Evolutionary conservation across 2,113 vertebrate species (phyloP), one percentile per base, ranked within the genome.

Genomic region (Edolisoma coerulescens): DNA sequence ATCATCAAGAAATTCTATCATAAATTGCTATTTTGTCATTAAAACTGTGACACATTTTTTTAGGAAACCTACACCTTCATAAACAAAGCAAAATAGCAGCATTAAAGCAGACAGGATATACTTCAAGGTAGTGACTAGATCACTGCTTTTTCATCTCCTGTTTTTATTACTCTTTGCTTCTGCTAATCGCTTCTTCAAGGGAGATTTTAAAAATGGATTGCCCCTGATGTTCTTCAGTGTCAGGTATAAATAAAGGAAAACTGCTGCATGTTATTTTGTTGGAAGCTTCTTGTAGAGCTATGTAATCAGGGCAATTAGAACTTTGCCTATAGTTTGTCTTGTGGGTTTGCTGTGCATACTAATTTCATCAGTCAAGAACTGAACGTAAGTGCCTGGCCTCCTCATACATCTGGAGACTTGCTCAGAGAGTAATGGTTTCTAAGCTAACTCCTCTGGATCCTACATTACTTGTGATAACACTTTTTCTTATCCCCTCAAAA

Each of bases 301-400:
- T 90, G 70, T 93, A 96, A 96, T 95, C 84, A 94, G 85, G 87
- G 75, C 87, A 96, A 85, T 96, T 96, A 93, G 75, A 96, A 86
- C 85, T 94, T 94, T 1, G 85, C 63, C 63, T 59, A 23, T 64
- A 88, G 92, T 86, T 96, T 83, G 59, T 94, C 90, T 91, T 93
- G 39, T 77, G 92, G 41, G 27, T 92, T 96, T 94, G 63, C 84
- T 77, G 68, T 95, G 95, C 59, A 84, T 73, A 70, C 67, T 82
- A 86, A 85, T 96, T 86, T 88, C 81, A 94, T 93, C 85, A 70
- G 82, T 88, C 75, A 84, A 77, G 90, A 96, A 67, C 42, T 77
- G 56, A 90, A 81, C 19, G 1, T 80, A 88, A 85, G 87, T 88
- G 67, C 68, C 35, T 94, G 79, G 60, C n/a, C 27, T 90, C 54